Evolutionary conservation across 2,888 invertebrate genomes (phyloP).

Genomic region (Mesoligia furuncula): DNA sequence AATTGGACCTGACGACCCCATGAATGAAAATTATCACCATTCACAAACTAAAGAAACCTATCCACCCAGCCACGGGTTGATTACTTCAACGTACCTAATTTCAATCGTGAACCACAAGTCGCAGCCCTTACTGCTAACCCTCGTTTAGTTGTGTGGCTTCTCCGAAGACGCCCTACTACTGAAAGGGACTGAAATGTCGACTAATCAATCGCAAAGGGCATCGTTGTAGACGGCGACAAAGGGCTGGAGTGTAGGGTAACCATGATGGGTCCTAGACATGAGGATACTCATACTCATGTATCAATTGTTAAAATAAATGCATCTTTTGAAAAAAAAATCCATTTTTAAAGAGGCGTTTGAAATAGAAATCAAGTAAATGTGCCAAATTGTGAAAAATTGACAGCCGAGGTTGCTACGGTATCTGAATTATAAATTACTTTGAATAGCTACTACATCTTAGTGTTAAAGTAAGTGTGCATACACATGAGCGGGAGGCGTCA

Average conservation of each 20-base stretch:
- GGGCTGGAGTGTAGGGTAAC: constrained; percentile 71
- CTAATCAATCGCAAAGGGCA: constrained; percentile 89
- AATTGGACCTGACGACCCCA: background rate
- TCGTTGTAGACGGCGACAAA: constrained; percentile 80
- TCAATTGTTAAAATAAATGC: background rate
- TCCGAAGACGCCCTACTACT: constrained; percentile 83
- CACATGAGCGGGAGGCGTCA: too few relatives aligned
- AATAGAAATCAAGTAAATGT: background rate
- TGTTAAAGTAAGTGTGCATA: too few relatives aligned
- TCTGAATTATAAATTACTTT: background rate
- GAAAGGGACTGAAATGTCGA: constrained; percentile 86
- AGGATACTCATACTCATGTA: too few relatives aligned
- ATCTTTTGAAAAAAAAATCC: too few relatives aligned
- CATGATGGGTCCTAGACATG: constrained; percentile 25
- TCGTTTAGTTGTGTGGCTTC: constrained; percentile 76
- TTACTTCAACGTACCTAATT: constrained; percentile 60
- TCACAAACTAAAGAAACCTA: constrained; percentile 7
- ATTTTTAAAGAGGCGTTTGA: too few relatives aligned
- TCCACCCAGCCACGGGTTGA: background rate
- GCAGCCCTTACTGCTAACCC: constrained; percentile 46
- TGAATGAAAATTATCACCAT: constrained; percentile 17
- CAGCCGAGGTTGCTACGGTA: background rate
- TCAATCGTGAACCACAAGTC: constrained; percentile 59
- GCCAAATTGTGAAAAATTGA: background rate
- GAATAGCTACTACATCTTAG: background rate